These are phyloP conservation scores for Gymnoscopelus braueri DNA, from an alignment of 2,797 vertebrate species.

Conservation along the genomic window DNA sequence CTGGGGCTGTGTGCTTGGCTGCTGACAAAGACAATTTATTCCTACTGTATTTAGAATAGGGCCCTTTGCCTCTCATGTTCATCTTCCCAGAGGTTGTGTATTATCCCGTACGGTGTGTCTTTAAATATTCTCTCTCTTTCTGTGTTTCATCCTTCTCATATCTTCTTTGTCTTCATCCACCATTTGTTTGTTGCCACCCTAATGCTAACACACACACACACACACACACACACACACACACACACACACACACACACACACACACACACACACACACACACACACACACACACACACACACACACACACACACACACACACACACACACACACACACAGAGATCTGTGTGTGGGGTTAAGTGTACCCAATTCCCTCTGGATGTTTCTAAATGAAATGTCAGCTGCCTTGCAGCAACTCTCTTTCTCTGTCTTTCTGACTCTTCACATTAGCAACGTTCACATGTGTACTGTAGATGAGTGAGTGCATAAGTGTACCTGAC, in stretches of 20 bases:
- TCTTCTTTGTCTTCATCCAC: neutral
- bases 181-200: neutral
- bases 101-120: constrained; percentile 9
- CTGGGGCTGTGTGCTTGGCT: constrained; percentile 46
- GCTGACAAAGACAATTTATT: constrained; percentile 63
- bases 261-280: neutral
- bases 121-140: constrained; percentile 10
- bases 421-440: constrained; percentile 13
- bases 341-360: too few relatives aligned
- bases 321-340: constrained; percentile 3
- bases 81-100: constrained; percentile 17
- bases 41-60: constrained; percentile 39
- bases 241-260: neutral
- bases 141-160: constrained; percentile 21
- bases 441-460: constrained; percentile 12
- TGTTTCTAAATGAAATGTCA: constrained; percentile 26
- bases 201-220: neutral
- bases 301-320: neutral
- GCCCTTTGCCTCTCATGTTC: constrained; percentile 32
- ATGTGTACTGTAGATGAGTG: constrained; percentile 10
- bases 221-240: constrained; percentile 5
- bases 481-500: constrained; percentile 51
- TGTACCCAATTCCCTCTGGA: neutral
- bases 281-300: neutral
- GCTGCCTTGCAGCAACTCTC: constrained; percentile 6